A percentile compares a stretch with the other conserved stretches of the same genome.
Evolutionary conservation across 2,113 vertebrate species (phyloP).

Genomic region (Platysteira castanea): DNA sequence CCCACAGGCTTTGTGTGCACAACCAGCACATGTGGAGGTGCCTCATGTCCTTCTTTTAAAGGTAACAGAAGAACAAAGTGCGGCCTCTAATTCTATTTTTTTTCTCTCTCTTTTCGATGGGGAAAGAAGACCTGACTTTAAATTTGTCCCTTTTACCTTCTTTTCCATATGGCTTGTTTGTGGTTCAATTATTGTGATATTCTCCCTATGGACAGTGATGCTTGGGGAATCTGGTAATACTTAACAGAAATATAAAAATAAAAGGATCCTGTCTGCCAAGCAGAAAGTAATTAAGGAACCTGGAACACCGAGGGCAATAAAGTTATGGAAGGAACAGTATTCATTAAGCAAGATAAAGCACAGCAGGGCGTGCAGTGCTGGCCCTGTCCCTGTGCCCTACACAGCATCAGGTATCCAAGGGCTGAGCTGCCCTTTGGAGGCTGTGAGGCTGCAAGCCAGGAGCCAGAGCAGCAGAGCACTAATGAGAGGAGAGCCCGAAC

Average conservation of each 20-base stretch:
- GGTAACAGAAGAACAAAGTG: not conserved
- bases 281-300: conserved; percentile 50
- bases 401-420: not conserved
- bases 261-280: conserved; percentile 30
- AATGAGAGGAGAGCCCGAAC: not conserved
- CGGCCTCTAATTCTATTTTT: not conserved
- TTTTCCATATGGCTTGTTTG: not conserved
- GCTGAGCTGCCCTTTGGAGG: not conserved
- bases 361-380: not conserved
- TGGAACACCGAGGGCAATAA: conserved; percentile 31
- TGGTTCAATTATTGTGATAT: not conserved
- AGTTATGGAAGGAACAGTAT: conserved; percentile 15
- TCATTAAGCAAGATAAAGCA: conserved; percentile 50
- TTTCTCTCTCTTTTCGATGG: not conserved
- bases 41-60: not conserved
- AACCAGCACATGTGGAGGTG: not conserved
- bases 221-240: conserved; percentile 1
- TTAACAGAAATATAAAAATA: not conserved
- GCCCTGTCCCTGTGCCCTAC: not conserved
- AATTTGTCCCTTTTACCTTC: not conserved
- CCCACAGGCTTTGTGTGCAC: not conserved
- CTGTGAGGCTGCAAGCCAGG: not conserved
- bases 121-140: not conserved
- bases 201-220: not conserved
- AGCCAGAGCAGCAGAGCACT: not conserved